phyloP scores from a whole-genome alignment of 1,140 invertebrate genomes.

The Neoseiulus cucumeris region DNA sequence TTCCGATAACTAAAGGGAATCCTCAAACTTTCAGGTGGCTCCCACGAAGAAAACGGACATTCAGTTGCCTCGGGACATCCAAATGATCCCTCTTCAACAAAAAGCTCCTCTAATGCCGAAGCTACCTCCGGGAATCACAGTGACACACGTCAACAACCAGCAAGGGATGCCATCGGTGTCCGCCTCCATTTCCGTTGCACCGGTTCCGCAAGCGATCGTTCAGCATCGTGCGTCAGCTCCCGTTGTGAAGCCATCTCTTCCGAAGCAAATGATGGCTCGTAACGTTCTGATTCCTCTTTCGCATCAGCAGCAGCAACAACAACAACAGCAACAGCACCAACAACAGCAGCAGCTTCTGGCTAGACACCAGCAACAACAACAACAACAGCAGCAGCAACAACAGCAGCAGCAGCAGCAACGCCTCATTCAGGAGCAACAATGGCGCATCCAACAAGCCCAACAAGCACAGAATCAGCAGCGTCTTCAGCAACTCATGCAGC shows the following conservation, averaged over 20 bases:
- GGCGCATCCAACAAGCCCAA: not conserved
- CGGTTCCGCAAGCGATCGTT: too few species aligned
- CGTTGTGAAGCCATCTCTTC: too few species aligned
- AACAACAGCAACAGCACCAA: constrained; percentile 11
- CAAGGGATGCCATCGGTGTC: too few species aligned
- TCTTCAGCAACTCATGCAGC: not conserved
- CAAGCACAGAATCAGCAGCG: constrained; percentile 2
- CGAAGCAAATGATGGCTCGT: too few species aligned
- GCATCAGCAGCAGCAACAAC: not conserved
- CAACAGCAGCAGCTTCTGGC: constrained; percentile 12
- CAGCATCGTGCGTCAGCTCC: too few species aligned
- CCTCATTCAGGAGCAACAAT: constrained; percentile 10
- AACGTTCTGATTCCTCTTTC: not conserved
- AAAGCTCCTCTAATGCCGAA: not conserved
- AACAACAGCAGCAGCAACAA: constrained; percentile 12
- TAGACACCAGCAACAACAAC: constrained; percentile 7
- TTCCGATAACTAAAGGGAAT: too few species aligned
- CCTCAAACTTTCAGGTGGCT: not conserved
- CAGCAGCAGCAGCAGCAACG: not conserved
- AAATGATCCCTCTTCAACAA: constrained; percentile 1
- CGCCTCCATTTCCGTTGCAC: too few species aligned
- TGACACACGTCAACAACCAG: not conserved
- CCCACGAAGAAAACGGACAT: not conserved
- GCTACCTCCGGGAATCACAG: not conserved
- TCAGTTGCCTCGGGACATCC: not conserved